A percentile compares a stretch with the other conserved stretches of the same genome.
Conservation (phyloP, 2,113 vertebrate genomes). For the Cervus canadensis region DNA sequence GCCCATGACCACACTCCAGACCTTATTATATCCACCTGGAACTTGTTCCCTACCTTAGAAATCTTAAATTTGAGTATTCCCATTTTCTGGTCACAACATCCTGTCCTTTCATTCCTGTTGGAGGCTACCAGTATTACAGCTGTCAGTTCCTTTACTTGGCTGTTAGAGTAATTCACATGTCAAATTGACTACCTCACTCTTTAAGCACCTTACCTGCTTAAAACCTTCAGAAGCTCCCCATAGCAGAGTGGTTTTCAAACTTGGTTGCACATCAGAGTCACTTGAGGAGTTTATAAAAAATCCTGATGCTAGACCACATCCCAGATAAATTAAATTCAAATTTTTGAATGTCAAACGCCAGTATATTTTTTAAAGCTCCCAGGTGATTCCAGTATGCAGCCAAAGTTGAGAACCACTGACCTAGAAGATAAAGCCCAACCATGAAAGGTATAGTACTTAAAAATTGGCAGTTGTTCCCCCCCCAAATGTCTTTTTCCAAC, state of each 20-base stretch:
- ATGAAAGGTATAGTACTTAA: neutral
- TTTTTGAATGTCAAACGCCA: neutral
- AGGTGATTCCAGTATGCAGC: neutral
- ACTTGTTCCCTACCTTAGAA: neutral
- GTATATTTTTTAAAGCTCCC: neutral
- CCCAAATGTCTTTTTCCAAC: neutral
- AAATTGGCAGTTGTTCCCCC: fast-evolving
- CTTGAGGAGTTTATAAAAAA: neutral
- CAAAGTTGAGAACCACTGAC: neutral
- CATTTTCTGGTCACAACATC: neutral
- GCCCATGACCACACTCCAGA: neutral
- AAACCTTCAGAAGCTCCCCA: neutral
- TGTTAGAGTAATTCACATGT: neutral
- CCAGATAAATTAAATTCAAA: neutral
- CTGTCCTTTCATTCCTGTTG: neutral
- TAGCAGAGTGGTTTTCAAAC: neutral
- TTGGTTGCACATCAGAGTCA: neutral
- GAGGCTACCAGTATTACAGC: neutral
- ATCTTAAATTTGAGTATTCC: neutral
- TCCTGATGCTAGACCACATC: neutral
- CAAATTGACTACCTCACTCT: neutral
- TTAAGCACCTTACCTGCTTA: neutral
- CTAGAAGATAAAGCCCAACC: neutral
- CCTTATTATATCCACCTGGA: neutral
- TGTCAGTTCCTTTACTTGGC: neutral